phyloP scores from a whole-genome alignment of 2,888 invertebrate species.

The Synergus laeviventris region DNA sequence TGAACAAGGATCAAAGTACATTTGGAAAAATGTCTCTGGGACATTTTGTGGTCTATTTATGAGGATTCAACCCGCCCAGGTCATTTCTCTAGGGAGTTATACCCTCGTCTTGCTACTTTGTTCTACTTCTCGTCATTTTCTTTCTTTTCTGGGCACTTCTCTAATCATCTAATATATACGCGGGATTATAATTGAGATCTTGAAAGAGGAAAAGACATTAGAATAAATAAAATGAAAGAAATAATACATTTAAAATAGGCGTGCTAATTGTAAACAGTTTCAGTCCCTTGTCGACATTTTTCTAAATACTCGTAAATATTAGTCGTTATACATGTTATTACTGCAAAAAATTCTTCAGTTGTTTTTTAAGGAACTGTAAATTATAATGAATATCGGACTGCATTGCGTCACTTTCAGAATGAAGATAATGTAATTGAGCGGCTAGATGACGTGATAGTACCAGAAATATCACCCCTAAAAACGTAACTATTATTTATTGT shows the following conservation, averaged over 20 bases:
- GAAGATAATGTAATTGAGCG: constrained; percentile 10
- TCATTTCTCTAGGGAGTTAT: constrained; percentile 47
- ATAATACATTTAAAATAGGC: constrained; percentile 1
- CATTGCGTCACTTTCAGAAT: constrained; percentile 1
- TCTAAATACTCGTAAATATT: neutral
- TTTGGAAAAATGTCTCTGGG: constrained; percentile 42
- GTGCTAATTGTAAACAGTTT: neutral
- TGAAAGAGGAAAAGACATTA: neutral
- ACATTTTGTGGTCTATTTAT: constrained; percentile 53
- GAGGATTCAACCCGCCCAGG: constrained; percentile 55
- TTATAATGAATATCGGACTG: neutral
- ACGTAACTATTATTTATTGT: constrained; percentile 19
- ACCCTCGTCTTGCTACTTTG: constrained; percentile 28
- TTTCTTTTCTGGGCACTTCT: constrained; percentile 8
- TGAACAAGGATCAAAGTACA: constrained; percentile 20
- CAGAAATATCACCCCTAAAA: neutral
- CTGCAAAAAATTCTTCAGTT: neutral
- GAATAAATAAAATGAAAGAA: constrained; percentile 15
- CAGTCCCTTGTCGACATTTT: neutral
- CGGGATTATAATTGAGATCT: constrained; percentile 21
- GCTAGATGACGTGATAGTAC: neutral
- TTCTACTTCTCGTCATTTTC: constrained; percentile 20
- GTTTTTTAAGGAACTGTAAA: neutral
- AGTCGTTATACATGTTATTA: neutral
- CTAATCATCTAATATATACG: constrained; percentile 17